Base-by-base conservation (phyloP, 2,113 vertebrate genomes). In the Myanophis thanlyinensis region DNA sequence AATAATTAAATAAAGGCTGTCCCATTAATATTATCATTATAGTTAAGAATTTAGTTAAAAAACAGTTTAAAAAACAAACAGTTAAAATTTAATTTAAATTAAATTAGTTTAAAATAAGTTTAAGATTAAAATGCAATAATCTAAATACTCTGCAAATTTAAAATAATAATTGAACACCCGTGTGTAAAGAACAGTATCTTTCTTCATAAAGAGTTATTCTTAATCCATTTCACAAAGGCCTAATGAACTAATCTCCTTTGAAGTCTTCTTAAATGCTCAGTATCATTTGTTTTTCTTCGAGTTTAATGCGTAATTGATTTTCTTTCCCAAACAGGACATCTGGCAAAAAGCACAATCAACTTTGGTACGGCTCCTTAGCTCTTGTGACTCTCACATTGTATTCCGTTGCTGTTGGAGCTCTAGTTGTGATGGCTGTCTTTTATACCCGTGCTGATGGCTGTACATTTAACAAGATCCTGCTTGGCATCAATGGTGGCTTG, bases 361-460 rank as follows among this genome's bases (percentile, higher is more conserved):
- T 98, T 93, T 99, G 99, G 99, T 99, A 98, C 0, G 99, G 98
- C 1, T 98, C 98, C 3, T 97, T 99, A 94, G 98, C 98, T 89
- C 95, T 99, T 13, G 98, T 98, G 87, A 99, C 98, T 0, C 98
- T 99, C 48, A 15, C 97, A 90, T 97, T 99, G 91, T 99, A 99
- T 96, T 98, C 98, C 0, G 0, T 98, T 0, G 98, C 99, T 0
- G 97, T 98, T 1, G 98, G 98, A 44, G 99, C 98, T 5, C 95
- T 99, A 94, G 89, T 98, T 13, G 97, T 99, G 92, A 98, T 99
- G 98, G 97, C 97, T 3, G 23, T 98, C 40, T 99, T 97, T 95
- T 99, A 99, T 96, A 99, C 99, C 0, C 97, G 98, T 84, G 46
- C 96, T 0, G 97, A 98, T 8, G 98, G 97, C 95, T 99, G 99